phyloP scores from a whole-genome alignment of 2,888 invertebrate genomes.

The Apomyelois bistriatella region DNA sequence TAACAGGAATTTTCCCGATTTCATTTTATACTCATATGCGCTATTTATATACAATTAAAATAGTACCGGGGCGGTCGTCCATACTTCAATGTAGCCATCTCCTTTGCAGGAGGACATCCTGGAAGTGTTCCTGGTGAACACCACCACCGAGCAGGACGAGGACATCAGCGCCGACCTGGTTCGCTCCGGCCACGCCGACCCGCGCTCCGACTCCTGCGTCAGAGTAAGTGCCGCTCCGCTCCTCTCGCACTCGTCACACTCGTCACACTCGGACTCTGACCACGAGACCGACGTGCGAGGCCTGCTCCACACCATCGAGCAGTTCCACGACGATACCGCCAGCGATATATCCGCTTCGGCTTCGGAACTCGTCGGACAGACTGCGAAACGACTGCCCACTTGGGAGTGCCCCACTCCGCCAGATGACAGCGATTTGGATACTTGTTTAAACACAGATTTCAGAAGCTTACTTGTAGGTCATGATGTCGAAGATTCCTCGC shows the following conservation, averaged over 20 bases:
- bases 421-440: background rate
- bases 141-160: constrained; percentile 62
- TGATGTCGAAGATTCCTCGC: background rate
- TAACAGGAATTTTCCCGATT: no score
- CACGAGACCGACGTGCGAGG: constrained; percentile 16
- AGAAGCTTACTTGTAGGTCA: background rate
- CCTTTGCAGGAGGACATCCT: constrained; percentile 45
- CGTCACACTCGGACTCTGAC: constrained; percentile 13
- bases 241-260: constrained; percentile 13
- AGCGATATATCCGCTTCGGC: constrained; percentile 51
- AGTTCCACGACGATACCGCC: constrained; percentile 15
- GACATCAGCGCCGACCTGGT: constrained; percentile 71
- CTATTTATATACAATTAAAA: no score
- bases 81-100: no score
- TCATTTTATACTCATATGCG: no score
- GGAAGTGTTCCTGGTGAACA: constrained; percentile 75
- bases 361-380: constrained; percentile 37
- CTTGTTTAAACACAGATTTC: background rate
- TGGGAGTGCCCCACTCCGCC: constrained; percentile 32
- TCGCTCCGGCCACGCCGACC: constrained; percentile 69
- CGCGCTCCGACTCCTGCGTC: constrained; percentile 41
- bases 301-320: constrained; percentile 15
- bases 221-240: constrained; percentile 40
- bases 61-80: no score
- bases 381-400: constrained; percentile 35